phyloP scores from a whole-genome alignment of 2,113 vertebrate species.

The Irena cyanogastra region DNA sequence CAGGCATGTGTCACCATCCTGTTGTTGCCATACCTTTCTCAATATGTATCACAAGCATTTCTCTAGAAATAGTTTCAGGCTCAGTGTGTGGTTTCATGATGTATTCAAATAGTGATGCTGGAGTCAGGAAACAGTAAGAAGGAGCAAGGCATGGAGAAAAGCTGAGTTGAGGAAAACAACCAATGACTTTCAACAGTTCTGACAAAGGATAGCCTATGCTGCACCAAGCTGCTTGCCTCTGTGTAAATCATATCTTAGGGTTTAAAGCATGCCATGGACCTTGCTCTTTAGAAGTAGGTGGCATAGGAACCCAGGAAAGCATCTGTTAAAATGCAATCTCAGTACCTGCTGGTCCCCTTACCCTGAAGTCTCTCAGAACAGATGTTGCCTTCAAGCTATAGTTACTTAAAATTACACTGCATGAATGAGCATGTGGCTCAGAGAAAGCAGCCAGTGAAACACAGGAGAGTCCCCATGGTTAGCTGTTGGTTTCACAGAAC shows the following conservation, averaged over 20 bases:
- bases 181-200: neutral
- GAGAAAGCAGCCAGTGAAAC: neutral
- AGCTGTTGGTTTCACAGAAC: neutral
- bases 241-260: neutral
- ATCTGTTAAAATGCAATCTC: neutral
- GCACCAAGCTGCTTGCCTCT: neutral
- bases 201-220: neutral
- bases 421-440: neutral
- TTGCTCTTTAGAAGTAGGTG: neutral
- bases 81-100: neutral
- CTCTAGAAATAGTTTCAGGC: neutral
- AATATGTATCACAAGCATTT: neutral
- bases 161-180: neutral
- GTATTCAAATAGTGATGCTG: neutral
- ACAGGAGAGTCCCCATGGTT: neutral
- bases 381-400: neutral
- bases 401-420: neutral
- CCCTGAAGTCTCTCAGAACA: neutral
- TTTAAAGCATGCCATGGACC: neutral
- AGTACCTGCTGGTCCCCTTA: neutral
- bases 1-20: neutral
- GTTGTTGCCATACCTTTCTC: neutral
- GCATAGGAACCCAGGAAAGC: neutral
- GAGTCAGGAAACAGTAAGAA: neutral
- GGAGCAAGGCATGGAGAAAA: neutral